Evolutionary conservation across 2,888 invertebrate species (phyloP).

Genomic region (Formica aserva): DNA sequence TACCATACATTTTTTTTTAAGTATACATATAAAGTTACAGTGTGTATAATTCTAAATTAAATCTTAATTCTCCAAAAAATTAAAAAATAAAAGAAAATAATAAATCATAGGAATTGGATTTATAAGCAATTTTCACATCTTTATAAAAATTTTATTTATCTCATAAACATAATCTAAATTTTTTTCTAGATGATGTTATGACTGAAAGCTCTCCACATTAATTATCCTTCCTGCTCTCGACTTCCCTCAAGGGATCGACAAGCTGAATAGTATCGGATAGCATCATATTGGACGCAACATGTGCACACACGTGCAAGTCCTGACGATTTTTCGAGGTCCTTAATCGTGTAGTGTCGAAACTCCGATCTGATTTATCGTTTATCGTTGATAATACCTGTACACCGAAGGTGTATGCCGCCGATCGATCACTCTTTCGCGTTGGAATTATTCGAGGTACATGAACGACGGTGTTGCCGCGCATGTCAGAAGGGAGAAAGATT

Average conservation of each 20-base stretch:
- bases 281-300: constrained; percentile 28
- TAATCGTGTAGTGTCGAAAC: constrained; percentile 50
- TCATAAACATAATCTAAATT: background rate
- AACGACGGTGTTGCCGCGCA: constrained; percentile 29
- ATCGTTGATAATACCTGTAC: constrained; percentile 63
- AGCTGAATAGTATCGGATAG: constrained; percentile 24
- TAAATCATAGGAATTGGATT: background rate
- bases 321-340: constrained; percentile 42
- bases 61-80: background rate
- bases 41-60: background rate
- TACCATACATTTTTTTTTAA: too few relatives aligned
- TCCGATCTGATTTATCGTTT: constrained; percentile 69
- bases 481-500: background rate
- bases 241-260: constrained; percentile 32
- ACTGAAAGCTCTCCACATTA: constrained; percentile 10
- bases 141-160: constrained; percentile 8
- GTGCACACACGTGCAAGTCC: constrained; percentile 16
- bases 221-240: constrained; percentile 31
- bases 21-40: background rate
- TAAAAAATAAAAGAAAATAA: background rate
- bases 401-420: constrained; percentile 61
- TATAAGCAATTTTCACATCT: background rate
- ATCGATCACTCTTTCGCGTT: constrained; percentile 68
- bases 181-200: background rate
- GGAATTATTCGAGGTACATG: constrained; percentile 49